Evolutionary conservation across 2,888 invertebrate genomes (phyloP).

Genomic region (Volucella bombylans): DNA sequence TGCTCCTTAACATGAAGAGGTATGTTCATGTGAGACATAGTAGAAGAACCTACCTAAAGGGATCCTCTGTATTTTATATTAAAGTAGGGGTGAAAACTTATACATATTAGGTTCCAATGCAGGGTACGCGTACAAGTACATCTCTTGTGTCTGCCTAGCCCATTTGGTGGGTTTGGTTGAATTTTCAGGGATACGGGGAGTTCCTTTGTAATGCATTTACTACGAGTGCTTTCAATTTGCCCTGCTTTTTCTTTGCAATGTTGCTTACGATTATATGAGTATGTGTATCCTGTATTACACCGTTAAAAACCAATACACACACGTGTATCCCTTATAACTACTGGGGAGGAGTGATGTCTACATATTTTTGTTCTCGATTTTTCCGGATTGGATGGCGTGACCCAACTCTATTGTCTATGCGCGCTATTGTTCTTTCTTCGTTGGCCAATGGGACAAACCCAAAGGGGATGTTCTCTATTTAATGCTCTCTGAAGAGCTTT

Average conservation of each 20-base stretch:
- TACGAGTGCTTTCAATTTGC: conserved; percentile 50
- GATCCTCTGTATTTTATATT: neutral
- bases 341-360: conserved; percentile 56
- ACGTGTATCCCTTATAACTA: neutral
- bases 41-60: conserved; percentile 31
- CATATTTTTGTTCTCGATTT: conserved; percentile 35
- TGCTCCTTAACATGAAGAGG: conserved; percentile 67
- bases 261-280: neutral
- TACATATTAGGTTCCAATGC: conserved; percentile 40
- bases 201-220: conserved; percentile 66
- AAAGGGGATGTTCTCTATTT: conserved; percentile 47
- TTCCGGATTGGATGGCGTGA: conserved; percentile 61
- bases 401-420: conserved; percentile 66
- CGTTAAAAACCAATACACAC: conserved; percentile 12
- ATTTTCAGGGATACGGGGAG: conserved; percentile 3
- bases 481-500: neutral
- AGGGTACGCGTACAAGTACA: neutral
- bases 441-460: conserved; percentile 64
- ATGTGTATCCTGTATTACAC: conserved; percentile 17
- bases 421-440: conserved; percentile 64
- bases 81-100: neutral
- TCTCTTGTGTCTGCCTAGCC: conserved; percentile 40
- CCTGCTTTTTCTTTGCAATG: neutral
- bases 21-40: conserved; percentile 27
- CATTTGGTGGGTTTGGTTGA: neutral